Conservation (phyloP, 1,140 invertebrate species). For the Meloidogyne hapla region DNA sequence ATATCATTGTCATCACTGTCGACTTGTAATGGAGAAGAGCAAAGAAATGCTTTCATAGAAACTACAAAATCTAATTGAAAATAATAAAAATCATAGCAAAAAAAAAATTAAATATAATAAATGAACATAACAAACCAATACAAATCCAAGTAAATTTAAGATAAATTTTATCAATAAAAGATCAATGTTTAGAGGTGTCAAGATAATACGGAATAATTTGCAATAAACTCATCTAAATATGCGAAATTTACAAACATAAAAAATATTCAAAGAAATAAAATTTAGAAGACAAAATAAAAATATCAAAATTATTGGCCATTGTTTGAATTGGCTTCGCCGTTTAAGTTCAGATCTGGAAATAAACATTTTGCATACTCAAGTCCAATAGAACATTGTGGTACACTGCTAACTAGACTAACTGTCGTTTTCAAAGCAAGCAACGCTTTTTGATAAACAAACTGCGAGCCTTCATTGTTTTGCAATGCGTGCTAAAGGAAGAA, state of each 20-base stretch:
- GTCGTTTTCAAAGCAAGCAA: not conserved
- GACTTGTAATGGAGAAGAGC: not conserved
- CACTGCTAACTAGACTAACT: not conserved
- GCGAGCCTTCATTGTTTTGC: not conserved
- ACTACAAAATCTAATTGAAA: not conserved
- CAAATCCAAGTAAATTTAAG: not conserved
- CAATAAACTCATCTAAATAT: conserved; percentile 7
- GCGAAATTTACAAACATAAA: not conserved
- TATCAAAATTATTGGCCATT: not conserved
- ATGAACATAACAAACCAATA: not conserved
- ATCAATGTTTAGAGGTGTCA: not conserved
- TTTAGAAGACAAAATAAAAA: not conserved
- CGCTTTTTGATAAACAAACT: conserved; percentile 4
- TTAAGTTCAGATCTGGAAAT: not conserved
- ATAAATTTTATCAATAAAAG: conserved; percentile 6
- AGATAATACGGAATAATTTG: not conserved
- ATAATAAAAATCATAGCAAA: not conserved
- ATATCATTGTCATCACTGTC: conserved; percentile 1
- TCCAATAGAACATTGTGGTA: not conserved
- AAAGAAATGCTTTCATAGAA: not conserved
- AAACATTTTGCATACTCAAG: not conserved
- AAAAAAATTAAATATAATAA: not conserved
- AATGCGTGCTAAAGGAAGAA: not conserved
- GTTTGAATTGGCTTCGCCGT: not conserved
- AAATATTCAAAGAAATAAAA: too few relatives aligned